Base-by-base conservation (phyloP, 2,888 invertebrate species). In the Drosophila mayaguana region DNA sequence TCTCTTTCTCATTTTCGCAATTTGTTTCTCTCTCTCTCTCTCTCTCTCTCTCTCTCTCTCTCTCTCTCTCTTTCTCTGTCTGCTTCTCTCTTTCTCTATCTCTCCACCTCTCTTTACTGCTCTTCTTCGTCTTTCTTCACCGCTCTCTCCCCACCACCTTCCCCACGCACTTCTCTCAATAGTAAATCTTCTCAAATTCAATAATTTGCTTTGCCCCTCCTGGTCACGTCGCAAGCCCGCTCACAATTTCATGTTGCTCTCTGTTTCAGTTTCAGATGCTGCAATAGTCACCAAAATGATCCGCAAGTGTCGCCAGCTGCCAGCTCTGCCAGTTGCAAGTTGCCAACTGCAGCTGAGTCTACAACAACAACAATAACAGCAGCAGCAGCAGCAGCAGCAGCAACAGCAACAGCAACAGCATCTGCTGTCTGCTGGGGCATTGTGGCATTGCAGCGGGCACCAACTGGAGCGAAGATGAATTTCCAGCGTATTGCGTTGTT, bases 401-500 rank as follows among this genome's bases (percentile, higher is more conserved):
- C 28, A n/a, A n/a, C 53, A 6, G 20, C 50, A 32, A 18, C 51
- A 51, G 34, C 32, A 50, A 50, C 51, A 34, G 9, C 51, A 20
- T 16, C 51, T 43, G 12, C 42, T 20, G 28, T 48, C 46, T 11
- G 48, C 32, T 50, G 28, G 9, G 46, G 48, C 73, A 46, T 25
- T 46, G 48, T 28, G n/a, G n/a, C 8, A 16, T 11, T 6, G 48
- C 48, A 73, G 40, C 63, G 69, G 32, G 48, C 40, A 22, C 57
- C 59, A 55, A 46, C 66, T 63, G 69, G 72, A 61, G 65, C 55
- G 50, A 85, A 83, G 88, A 83, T 85, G 85, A 88, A 83, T 83
- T 83, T 83, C 83, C 85, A 83, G 74, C 83, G 88, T 83, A 83
- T 76, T 78, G 83, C 88, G 85, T 84, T 83, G 81, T 81, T 83